Percentiles rank a stretch among this genome's conserved stretches.
These are phyloP conservation scores for Crossaster papposus DNA, from an alignment of 53 echinoderm and acorn worm genomes.

Conservation along the genomic window DNA sequence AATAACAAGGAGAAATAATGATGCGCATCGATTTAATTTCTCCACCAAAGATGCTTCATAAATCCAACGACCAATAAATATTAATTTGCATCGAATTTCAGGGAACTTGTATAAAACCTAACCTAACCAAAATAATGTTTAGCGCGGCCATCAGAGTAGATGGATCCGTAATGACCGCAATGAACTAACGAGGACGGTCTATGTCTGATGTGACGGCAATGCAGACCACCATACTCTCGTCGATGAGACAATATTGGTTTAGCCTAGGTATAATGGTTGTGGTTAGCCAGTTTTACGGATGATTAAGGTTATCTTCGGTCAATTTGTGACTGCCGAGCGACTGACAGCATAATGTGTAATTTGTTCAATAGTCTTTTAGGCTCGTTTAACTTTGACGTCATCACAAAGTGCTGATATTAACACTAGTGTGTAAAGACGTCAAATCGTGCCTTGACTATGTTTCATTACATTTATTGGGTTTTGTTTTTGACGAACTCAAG, in stretches of 20 bases:
- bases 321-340: neutral
- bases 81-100: neutral
- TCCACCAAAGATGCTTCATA: too few species aligned
- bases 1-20: too few species aligned
- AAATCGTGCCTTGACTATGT: too few species aligned
- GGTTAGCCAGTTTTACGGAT: neutral
- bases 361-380: too few species aligned
- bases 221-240: neutral
- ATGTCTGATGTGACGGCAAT: neutral
- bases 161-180: neutral
- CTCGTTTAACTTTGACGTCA: too few species aligned
- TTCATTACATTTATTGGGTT: too few species aligned
- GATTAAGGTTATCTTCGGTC: neutral
- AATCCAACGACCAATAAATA: neutral
- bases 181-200: neutral
- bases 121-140: neutral
- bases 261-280: neutral
- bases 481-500: too few species aligned
- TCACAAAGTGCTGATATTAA: too few species aligned
- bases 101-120: neutral
- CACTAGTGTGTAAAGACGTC: too few species aligned
- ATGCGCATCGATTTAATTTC: too few species aligned
- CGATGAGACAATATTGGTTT: neutral
- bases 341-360: too few species aligned
- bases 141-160: neutral